Conservation (phyloP, 2,888 invertebrate species). For the Clunio marinus region DNA sequence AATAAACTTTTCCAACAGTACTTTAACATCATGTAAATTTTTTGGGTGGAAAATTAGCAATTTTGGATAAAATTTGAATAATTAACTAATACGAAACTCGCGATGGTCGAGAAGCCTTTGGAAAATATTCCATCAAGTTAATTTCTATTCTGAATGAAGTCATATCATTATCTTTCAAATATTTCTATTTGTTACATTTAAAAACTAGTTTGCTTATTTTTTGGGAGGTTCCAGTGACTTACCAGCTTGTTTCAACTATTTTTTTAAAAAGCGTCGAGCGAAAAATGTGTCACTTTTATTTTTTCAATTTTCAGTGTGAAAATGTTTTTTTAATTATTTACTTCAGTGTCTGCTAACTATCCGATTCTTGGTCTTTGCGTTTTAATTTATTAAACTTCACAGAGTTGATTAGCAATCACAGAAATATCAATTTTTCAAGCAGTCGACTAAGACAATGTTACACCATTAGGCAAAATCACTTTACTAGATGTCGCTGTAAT, state of each 20-base stretch:
- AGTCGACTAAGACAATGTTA: no score
- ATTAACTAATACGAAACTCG: not conserved
- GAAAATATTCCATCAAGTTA: not conserved
- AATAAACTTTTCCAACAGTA: not conserved
- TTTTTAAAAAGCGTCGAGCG: slow-evolving; percentile 28
- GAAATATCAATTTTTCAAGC: not conserved
- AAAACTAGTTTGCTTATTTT: not conserved
- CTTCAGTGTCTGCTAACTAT: not conserved
- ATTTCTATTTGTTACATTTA: not conserved
- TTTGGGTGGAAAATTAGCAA: slow-evolving; percentile 6
- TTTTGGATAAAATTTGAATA: not conserved
- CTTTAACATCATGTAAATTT: not conserved
- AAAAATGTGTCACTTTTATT: slow-evolving; percentile 35
- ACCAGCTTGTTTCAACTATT: slow-evolving; percentile 26
- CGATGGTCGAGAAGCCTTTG: no score
- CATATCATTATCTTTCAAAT: not conserved
- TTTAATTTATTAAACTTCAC: slow-evolving; percentile 30
- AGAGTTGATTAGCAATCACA: slow-evolving; percentile 8
- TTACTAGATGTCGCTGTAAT: no score
- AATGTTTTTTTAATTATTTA: not conserved
- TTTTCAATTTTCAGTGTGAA: slow-evolving; percentile 1
- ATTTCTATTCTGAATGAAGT: not conserved
- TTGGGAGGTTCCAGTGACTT: slow-evolving; percentile 10
- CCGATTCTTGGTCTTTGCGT: not conserved
- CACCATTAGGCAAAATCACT: no score